phyloP scores from a whole-genome alignment of 2,797 vertebrate species.

The Aulostomus chinensis region DNA sequence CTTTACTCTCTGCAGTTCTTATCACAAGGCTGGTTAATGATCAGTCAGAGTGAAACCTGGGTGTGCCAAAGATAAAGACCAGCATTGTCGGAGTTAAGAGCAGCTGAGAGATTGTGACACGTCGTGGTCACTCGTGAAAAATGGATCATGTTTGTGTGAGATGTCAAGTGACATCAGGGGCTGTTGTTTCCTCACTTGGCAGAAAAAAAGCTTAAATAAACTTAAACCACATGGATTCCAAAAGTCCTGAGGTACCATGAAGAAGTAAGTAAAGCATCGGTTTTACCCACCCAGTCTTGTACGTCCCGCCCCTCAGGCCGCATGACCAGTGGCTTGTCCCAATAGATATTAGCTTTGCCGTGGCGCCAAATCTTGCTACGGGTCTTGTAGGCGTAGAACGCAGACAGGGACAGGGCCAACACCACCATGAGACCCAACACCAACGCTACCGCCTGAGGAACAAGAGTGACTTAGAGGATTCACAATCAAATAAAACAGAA shows the following conservation, averaged over 20 bases:
- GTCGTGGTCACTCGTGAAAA: too few species aligned
- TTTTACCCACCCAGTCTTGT: conserved; percentile 85
- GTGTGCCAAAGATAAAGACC: conserved; percentile 49
- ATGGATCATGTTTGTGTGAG: too few species aligned
- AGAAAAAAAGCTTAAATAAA: background rate
- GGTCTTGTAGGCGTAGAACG: conserved; percentile 86
- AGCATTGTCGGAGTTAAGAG: conserved; percentile 26
- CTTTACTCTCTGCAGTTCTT: conserved; percentile 21
- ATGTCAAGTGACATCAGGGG: too few species aligned
- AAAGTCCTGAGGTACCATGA: background rate
- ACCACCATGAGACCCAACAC: conserved; percentile 86
- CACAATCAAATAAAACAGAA: background rate
- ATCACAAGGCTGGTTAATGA: conserved; percentile 74
- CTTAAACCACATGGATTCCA: background rate
- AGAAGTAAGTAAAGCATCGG: background rate
- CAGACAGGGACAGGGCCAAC: conserved; percentile 79
- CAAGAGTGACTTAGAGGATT: background rate
- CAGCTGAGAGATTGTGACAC: conserved; percentile 11
- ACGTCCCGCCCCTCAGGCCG: conserved; percentile 77
- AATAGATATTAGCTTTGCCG: conserved; percentile 84
- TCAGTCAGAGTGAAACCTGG: conserved; percentile 74
- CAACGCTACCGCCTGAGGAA: conserved; percentile 81
- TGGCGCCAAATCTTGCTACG: conserved; percentile 88
- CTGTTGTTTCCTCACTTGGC: too few species aligned
- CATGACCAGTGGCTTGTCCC: conserved; percentile 71